Base-by-base conservation (phyloP, 1,140 invertebrate species). In the Bombus picipes region DNA sequence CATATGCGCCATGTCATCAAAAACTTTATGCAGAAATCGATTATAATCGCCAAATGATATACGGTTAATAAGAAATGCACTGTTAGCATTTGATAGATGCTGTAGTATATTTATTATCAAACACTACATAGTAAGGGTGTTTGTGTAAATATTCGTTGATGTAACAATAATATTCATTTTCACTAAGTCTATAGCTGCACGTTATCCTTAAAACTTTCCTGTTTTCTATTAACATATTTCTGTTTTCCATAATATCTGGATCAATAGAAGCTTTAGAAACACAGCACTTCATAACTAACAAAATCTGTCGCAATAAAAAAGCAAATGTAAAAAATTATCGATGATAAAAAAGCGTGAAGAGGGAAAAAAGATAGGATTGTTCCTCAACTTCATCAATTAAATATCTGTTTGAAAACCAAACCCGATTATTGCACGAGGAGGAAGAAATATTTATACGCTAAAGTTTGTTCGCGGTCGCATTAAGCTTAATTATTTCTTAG, bases 401-500 rank as follows among this genome's bases (percentile, higher is more conserved):
- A 71, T n/a, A 2, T 3, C 0, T 22, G 13, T 43, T 32, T 47
- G 1, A n/a, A 32, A 41, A 22, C 13, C 13, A n/a, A 39, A 28
- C 18, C 22, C 18, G 13, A 71, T 34, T 6, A 25, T 75, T 22
- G 12, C 15, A 32, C 0, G 32, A 77, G 13, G 13, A 47, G 34
- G 15, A 77, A 70, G 62, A 53, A 76, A 76, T 28, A 32, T 59
- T 39, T 18, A 28, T 73, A 57, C 32, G 3, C 34, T 66, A 75
- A 83, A 78, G 77, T 90, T 87, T 28, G 1, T 53, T 47, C 15
- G 18, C 28, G 15, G n/a, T n/a, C 65, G n/a, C 75, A 84, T 77
- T 68, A 70, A n/a, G 34, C 39, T 88, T 85, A 85, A 90, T 89
- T 85, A 90, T 81, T 62, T 76, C 41, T 43, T 39, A 77, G 47